These are phyloP conservation scores for Prinia subflava DNA, from an alignment of 2,113 vertebrate genomes.

Conservation along the genomic window DNA sequence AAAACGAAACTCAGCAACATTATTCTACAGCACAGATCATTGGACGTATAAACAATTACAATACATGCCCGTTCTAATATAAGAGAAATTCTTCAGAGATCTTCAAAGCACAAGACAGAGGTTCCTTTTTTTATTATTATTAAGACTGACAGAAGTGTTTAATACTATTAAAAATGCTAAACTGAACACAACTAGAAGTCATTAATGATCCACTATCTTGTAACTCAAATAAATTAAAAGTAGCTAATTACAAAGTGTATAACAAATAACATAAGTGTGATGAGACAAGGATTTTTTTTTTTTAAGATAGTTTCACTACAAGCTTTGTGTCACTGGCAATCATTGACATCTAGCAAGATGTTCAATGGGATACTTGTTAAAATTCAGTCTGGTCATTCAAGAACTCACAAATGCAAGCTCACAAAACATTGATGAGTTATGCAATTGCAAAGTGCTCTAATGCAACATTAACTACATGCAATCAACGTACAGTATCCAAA, in stretches of 20 bases:
- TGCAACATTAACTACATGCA: conserved; percentile 89
- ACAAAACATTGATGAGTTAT: conserved; percentile 85
- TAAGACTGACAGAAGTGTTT: conserved; percentile 77
- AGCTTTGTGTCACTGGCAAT: conserved; percentile 75
- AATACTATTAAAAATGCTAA: conserved; percentile 76
- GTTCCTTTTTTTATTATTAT: conserved; percentile 71
- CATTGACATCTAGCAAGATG: conserved; percentile 71
- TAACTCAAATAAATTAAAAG: conserved; percentile 79
- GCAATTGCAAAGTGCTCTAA: conserved; percentile 89
- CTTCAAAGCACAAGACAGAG: conserved; percentile 79
- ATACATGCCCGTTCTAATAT: conserved; percentile 78
- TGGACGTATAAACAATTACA: conserved; percentile 76
- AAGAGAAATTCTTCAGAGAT: conserved; percentile 75
- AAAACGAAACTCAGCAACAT: conserved; percentile 60
- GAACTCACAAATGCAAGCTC: conserved; percentile 86
- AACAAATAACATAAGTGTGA: conserved; percentile 71
- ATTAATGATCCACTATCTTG: conserved; percentile 75
- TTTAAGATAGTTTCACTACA: conserved; percentile 69
- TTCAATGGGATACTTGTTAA: conserved; percentile 71
- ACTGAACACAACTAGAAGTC: conserved; percentile 70
- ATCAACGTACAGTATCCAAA: conserved; percentile 80
- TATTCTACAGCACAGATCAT: conserved; percentile 76
- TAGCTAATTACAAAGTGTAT: conserved; percentile 73
- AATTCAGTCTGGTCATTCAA: conserved; percentile 72
- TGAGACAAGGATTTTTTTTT: conserved; percentile 62